Evolutionary conservation across 2,888 invertebrate species (phyloP), one percentile per base, ranked within the genome.

Genomic region (Amorpha juglandis): DNA sequence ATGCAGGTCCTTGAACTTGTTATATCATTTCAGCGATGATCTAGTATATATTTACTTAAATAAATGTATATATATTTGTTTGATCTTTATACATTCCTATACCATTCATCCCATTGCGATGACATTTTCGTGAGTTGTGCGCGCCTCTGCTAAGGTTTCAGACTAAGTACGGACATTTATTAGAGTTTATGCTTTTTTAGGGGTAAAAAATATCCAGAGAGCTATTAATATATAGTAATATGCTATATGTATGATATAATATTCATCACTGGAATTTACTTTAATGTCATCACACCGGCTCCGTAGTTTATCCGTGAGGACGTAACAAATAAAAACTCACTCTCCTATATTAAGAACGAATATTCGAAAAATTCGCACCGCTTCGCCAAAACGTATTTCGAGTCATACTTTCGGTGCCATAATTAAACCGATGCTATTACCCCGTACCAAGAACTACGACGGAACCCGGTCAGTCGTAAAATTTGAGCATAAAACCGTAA

Each of bases 401-500:
- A 58, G 58, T 42, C 19, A 58, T 58, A 58, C 38, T 50, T 50
- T 58, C 58, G 42, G 38, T 58, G 11, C 58, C 19, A 58, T 42
- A 58, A 58, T 58, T 58, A 58, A 58, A 58, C 47, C 47, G 16
- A 52, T 42, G 47, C 53, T 45, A 64, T n/a, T 53, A 45, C 52
- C 42, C 21, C 55, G 19, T 53, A 47, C 55, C 45, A 21, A 35
- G 55, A 65, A 65, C 47, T 48, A 65, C 58, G 55, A 47, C 58
- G 53, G 55, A 48, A 65, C 35, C 45, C 58, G 78, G 78, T 70
- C 79, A 76, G 78, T 83, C 86, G 82, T 90, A 89, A 91, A 90
- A 88, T 83, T 83, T 80, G 74, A 80, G 77, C 88, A 82, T 90
- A 85, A 90, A 88, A 85, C 77, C 78, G 79, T 88, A 87, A 89